Conservation (phyloP, 2,113 vertebrate species). For the Paramisgurnus dabryanus region DNA sequence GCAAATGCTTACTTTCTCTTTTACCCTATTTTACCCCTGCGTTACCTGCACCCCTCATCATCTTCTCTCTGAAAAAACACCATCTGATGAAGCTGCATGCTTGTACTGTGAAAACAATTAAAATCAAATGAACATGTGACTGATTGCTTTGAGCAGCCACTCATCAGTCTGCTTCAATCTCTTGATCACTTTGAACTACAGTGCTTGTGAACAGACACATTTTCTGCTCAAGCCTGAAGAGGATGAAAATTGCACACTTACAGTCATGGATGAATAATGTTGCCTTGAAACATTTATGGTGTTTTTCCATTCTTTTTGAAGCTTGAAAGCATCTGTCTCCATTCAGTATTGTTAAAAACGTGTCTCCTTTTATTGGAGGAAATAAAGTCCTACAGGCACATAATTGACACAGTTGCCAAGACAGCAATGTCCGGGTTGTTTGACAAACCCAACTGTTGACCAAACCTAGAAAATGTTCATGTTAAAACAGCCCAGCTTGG, state of each 20-base stretch:
- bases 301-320: no score
- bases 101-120: not conserved
- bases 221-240: constrained; percentile 17
- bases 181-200: constrained; percentile 11
- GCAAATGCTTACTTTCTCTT: not conserved
- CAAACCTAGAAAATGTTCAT: no score
- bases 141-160: no score
- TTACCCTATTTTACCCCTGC: not conserved
- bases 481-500: no score
- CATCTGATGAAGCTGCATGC: not conserved
- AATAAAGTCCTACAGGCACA: no score
- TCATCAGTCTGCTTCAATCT: not conserved
- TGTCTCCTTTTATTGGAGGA: no score
- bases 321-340: no score
- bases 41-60: not conserved
- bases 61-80: constrained; percentile 15
- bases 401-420: constrained; percentile 1
- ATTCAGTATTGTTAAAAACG: not conserved
- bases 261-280: constrained; percentile 11
- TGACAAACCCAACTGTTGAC: no score
- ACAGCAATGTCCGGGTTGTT: not conserved
- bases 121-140: not conserved
- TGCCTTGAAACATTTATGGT: not conserved
- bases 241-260: constrained; percentile 22
- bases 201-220: constrained; percentile 11